Conservation (phyloP, 1,140 invertebrate genomes). For the Mylabris phalerata region DNA sequence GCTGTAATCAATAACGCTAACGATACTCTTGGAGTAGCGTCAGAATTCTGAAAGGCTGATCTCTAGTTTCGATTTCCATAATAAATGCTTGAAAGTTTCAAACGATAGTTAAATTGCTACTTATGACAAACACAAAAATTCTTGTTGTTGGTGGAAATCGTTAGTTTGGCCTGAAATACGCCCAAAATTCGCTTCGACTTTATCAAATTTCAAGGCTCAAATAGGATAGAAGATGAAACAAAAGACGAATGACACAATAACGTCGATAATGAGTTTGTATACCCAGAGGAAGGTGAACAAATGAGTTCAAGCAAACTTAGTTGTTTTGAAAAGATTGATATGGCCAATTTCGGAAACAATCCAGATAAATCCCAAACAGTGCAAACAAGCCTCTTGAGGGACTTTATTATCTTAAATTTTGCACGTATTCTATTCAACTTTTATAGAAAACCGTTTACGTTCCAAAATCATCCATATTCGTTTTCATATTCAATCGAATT, state of each 20-base stretch:
- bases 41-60: background rate
- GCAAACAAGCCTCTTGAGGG: constrained; percentile 23
- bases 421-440: constrained; percentile 16
- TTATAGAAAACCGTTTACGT: background rate
- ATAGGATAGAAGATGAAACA: background rate
- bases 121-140: too few species aligned
- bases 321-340: constrained; percentile 24
- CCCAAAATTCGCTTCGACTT: too few species aligned
- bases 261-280: constrained; percentile 20
- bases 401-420: constrained; percentile 27
- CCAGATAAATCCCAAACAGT: constrained; percentile 23
- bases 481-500: constrained; percentile 9
- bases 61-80: background rate
- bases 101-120: constrained; percentile 5
- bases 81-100: constrained; percentile 5
- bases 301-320: constrained; percentile 13
- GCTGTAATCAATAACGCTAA: constrained; percentile 2
- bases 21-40: background rate
- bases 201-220: too few species aligned
- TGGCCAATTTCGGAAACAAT: constrained; percentile 25
- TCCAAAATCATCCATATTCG: background rate
- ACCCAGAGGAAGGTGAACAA: constrained; percentile 20
- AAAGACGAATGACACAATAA: constrained; percentile 16
- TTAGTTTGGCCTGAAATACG: too few species aligned
- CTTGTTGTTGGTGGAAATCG: too few species aligned